Conservation (phyloP, 1,140 invertebrate species). For the Bombus ignitus region DNA sequence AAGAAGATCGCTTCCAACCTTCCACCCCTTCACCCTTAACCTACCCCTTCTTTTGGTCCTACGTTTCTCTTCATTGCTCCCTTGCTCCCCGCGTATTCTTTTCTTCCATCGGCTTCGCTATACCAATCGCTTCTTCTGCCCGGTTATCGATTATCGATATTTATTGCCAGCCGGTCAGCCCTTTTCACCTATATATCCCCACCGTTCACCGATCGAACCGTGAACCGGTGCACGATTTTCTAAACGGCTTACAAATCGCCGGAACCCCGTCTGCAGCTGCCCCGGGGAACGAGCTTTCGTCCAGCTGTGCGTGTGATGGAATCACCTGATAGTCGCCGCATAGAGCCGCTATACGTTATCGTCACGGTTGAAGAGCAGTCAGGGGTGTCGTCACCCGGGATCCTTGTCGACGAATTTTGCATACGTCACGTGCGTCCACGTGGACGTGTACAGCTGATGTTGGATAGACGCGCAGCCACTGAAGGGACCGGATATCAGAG, state of each 20-base stretch:
- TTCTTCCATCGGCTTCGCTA: constrained; percentile 51
- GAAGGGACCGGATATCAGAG: background rate
- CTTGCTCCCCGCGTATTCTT: constrained; percentile 7
- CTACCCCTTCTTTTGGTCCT: background rate
- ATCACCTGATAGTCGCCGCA: background rate
- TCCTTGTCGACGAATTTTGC: constrained; percentile 6
- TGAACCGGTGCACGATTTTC: constrained; percentile 53
- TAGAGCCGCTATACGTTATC: background rate
- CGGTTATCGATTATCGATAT: constrained; percentile 76
- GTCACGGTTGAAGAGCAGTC: background rate
- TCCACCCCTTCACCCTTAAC: background rate
- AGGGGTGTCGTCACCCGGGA: background rate
- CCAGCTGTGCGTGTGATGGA: background rate
- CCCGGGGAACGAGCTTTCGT: background rate
- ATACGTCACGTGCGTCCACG: background rate
- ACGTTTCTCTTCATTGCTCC: background rate
- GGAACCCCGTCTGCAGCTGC: constrained; percentile 29
- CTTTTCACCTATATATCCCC: constrained; percentile 67
- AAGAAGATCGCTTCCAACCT: constrained; percentile 48
- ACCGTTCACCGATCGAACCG: constrained; percentile 62
- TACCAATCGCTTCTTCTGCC: constrained; percentile 64
- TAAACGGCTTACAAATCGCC: constrained; percentile 49
- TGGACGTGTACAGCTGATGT: background rate
- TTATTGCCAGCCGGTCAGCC: constrained; percentile 74
- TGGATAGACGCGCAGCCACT: too few relatives aligned